Evolutionary conservation across 2,113 vertebrate species (phyloP).

Genomic region (Cyanocitta stelleri): DNA sequence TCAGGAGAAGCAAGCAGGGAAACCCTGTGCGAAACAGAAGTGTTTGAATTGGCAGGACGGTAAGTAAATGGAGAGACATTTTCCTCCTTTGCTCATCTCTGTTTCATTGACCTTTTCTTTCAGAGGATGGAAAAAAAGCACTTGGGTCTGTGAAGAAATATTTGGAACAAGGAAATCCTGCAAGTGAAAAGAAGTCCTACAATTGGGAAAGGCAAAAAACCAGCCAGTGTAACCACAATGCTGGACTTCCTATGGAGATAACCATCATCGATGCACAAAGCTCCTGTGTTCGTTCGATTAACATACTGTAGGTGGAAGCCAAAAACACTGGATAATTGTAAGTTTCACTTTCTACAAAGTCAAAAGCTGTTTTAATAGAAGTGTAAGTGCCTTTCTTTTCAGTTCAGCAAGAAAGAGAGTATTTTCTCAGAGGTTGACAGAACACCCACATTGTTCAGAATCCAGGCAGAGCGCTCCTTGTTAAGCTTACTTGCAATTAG

Average conservation of each 20-base stretch:
- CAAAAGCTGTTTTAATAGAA: not conserved
- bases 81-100: not conserved
- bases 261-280: not conserved
- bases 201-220: not conserved
- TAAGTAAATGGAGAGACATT: not conserved
- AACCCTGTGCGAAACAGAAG: not conserved
- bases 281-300: constrained; percentile 6
- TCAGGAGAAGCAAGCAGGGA: not conserved
- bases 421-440: not conserved
- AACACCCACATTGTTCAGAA: not conserved
- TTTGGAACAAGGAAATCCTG: not conserved
- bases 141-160: not conserved
- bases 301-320: not conserved
- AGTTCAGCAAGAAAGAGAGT: not conserved
- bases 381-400: not conserved
- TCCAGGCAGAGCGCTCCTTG: not conserved
- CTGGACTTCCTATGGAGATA: constrained; percentile 23
- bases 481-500: not conserved
- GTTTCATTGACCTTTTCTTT: constrained; percentile 39
- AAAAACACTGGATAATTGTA: constrained; percentile 59
- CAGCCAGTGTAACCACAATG: not conserved
- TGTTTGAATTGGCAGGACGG: not conserved
- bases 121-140: not conserved
- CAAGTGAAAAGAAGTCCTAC: constrained; percentile 12
- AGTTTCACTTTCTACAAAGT: constrained; percentile 39